Evolutionary conservation across 2,797 vertebrate species (phyloP), one percentile per base, ranked within the genome.

Genomic region (Cichlasoma orientale): DNA sequence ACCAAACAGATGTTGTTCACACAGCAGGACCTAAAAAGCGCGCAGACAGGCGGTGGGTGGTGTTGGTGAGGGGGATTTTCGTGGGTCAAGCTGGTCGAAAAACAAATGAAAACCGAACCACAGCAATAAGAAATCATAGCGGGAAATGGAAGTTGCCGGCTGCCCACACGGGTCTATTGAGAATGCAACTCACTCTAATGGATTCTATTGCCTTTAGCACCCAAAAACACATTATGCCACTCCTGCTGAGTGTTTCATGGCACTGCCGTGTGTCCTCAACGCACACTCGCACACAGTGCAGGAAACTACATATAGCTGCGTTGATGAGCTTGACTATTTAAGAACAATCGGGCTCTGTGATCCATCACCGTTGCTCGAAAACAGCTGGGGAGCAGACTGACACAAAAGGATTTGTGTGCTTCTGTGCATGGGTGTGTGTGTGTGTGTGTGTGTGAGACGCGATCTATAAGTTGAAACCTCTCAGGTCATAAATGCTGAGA

Each of bases 321-420:
- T 21, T 23, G 23, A 14, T 38, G 50, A 52, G 25, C 18, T 61
- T 44, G 71, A 19, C 38, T 82, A 38, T 79, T 75, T 58, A 47
- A 72, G 75, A 82, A 88, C 84, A 86, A 87, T 84, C 74, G 11
- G 57, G 29, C 80, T 75, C 79, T 80, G 82, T 85, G 79, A 89
- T 82, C 63, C 66, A 56, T 78, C 57, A 33, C 50, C 23, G 73
- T 2, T 3, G 3, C 63, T 50, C 1, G 6, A 27, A 50, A 68
- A 68, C 63, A 68, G 44, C 44, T 68, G 44, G 44, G 61, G 66
- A 52, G 23, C 5, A 44, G 74, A 63, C 27, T 4, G 57, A 74
- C 54, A 83, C 80, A 76, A 79, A 86, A 29, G 57, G 82, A 91
- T 86, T 88, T 78, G 77, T 78, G 78, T 85, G 72, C 36, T 33